Base-by-base conservation (phyloP, 2,797 vertebrate genomes). In the Microctenopoma steveboyesi region DNA sequence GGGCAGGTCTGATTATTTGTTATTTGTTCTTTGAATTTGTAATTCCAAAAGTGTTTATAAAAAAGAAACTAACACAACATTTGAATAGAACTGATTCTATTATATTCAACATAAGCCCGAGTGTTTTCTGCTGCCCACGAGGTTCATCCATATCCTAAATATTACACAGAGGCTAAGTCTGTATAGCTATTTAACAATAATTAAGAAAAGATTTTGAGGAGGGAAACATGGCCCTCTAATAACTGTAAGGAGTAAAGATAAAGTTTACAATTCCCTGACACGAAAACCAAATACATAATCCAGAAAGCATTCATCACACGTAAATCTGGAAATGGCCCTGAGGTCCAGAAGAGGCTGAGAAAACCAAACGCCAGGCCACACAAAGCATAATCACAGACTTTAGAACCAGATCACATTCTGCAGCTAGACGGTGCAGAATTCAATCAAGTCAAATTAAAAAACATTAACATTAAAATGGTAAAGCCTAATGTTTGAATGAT, bases 401-500 rank as follows among this genome's bases (percentile, higher is more conserved):
- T 43, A 40, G 58, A 62, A 25, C 16, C 46, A 53, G 13, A 56
- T 28, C 1, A 39, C 8, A 61, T 69, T 72, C 15, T 59, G 7
- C 3, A 72, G 47, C n/a, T 30, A 6, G 28, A 69, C 33, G 50
- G 25, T 28, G 14, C 39, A 64, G 54, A 45, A 80, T 63, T 69
- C 22, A 79, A 74, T 77, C 55, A 63, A 46, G 37, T 56, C 43
- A n/a, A 45, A 56, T 81, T 76, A 64, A 61, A 22, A 79, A 86
- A 77, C 59, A 79, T 9, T 50, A 53, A 74, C 62, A 79, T 76
- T 78, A 82, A 74, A 72, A 60, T 28, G 2, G 63, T 62, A 14
- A 77, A 60, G 63, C 58, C 49, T 43, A 53, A 74, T 37, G 69
- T 68, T 74, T 78, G 60, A 66, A 79, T 76, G 76, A 83, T 72